These are phyloP conservation scores for Camponotus vicinus DNA, from an alignment of 1,140 invertebrate genomes.

Conservation along the genomic window DNA sequence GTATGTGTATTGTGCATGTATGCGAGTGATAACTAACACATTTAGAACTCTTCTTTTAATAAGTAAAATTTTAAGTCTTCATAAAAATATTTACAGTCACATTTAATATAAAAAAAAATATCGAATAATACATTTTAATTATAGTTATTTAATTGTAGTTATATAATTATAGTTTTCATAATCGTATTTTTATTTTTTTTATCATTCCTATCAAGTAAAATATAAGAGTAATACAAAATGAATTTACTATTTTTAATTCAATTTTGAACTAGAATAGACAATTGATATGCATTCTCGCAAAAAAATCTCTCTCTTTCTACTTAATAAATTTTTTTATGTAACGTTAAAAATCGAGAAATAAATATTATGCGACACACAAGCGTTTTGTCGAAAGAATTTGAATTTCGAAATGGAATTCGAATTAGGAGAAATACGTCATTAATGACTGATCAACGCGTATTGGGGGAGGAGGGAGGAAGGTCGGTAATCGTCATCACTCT, in stretches of 20 bases:
- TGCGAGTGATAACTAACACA: neutral
- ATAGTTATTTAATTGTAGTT: neutral
- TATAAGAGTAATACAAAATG: neutral
- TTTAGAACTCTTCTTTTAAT: neutral
- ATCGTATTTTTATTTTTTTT: slow-evolving; percentile 1
- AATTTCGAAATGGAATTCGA: neutral
- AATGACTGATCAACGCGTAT: neutral
- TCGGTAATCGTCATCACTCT: neutral
- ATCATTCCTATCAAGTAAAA: neutral
- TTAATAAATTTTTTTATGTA: neutral
- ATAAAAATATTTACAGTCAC: neutral
- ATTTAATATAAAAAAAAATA: neutral
- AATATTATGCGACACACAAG: neutral
- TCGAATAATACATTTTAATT: neutral
- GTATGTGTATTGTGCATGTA: no score
- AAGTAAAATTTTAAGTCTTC: neutral
- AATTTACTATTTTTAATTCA: neutral
- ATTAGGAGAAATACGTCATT: neutral
- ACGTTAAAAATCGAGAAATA: neutral
- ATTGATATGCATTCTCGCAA: no score
- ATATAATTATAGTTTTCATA: neutral
- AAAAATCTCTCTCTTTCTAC: neutral
- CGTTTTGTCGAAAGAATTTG: no score
- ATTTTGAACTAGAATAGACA: neutral
- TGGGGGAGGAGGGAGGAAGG: neutral